phyloP scores from a whole-genome alignment of 2,888 invertebrate genomes.

The Mesorhabditis sp. region DNA sequence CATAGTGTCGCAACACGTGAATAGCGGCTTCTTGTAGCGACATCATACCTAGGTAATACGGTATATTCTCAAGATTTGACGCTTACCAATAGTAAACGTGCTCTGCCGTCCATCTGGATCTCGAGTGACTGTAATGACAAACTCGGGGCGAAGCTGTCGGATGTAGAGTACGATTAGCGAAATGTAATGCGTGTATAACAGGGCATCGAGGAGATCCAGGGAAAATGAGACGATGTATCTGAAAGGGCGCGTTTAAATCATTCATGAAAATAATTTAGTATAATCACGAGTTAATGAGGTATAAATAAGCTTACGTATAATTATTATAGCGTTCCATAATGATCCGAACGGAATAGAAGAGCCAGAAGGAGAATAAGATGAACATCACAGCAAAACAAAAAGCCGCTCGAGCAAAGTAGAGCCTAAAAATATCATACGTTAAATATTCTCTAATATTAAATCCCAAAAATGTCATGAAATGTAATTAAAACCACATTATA shows the following conservation, averaged over 20 bases:
- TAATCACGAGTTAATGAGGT: too few relatives aligned
- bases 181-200: constrained; percentile 62
- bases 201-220: constrained; percentile 83
- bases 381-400: constrained; percentile 68
- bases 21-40: constrained; percentile 93
- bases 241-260: background rate
- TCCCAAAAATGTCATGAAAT: background rate
- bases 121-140: constrained; percentile 72
- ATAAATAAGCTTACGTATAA: constrained; percentile 27
- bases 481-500: constrained; percentile 11
- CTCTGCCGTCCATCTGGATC: constrained; percentile 91
- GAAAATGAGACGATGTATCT: constrained; percentile 74
- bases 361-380: constrained; percentile 92
- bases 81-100: constrained; percentile 72
- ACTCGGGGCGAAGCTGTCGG: constrained; percentile 83
- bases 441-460: background rate
- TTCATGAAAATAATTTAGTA: too few relatives aligned
- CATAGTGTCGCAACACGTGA: constrained; percentile 88
- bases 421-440: background rate
- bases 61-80: background rate
- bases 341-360: constrained; percentile 88
- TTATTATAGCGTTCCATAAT: constrained; percentile 58
- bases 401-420: constrained; percentile 40
- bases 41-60: constrained; percentile 60
- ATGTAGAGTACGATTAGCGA: constrained; percentile 86